Evolutionary conservation across 1,140 invertebrate species (phyloP).

Genomic region (Drosophila pseudoananassae): DNA sequence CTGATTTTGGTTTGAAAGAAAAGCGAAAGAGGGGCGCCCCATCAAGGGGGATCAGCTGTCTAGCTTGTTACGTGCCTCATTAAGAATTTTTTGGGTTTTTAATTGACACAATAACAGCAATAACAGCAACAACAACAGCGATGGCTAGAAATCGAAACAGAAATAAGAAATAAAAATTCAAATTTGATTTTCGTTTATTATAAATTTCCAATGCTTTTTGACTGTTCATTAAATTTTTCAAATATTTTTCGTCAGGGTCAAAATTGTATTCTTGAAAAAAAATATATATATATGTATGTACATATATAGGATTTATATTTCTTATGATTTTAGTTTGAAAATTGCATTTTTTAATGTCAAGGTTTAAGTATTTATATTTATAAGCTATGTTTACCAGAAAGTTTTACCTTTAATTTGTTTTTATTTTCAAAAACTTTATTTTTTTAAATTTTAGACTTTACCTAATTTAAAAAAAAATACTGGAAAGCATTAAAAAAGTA

Average conservation of each 20-base stretch:
- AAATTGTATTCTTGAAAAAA: neutral
- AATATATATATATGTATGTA: neutral
- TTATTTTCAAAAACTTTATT: neutral
- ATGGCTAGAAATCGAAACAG: conserved; percentile 12
- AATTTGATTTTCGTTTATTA: conserved; percentile 37
- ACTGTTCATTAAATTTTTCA: conserved; percentile 32
- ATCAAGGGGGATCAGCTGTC: conserved; percentile 17
- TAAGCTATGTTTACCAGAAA: neutral
- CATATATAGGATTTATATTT: neutral
- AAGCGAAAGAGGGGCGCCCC: conserved; percentile 17
- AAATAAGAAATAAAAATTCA: conserved; percentile 23
- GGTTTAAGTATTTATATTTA: neutral
- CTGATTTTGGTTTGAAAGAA: conserved; percentile 44
- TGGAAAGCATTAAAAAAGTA: too few relatives aligned
- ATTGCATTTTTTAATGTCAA: neutral
- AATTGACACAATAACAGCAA: conserved; percentile 58
- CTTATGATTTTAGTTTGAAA: neutral
- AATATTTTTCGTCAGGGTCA: conserved; percentile 34
- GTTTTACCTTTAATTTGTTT: too few relatives aligned
- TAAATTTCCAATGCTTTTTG: conserved; percentile 41
- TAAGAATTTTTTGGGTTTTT: conserved; percentile 74
- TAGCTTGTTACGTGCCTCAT: conserved; percentile 74
- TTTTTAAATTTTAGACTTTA: too few relatives aligned
- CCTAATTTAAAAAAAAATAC: too few relatives aligned
- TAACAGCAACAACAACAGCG: conserved; percentile 1